phyloP scores from a whole-genome alignment of 2,113 vertebrate species.

The Melanerpes aurifrons region DNA sequence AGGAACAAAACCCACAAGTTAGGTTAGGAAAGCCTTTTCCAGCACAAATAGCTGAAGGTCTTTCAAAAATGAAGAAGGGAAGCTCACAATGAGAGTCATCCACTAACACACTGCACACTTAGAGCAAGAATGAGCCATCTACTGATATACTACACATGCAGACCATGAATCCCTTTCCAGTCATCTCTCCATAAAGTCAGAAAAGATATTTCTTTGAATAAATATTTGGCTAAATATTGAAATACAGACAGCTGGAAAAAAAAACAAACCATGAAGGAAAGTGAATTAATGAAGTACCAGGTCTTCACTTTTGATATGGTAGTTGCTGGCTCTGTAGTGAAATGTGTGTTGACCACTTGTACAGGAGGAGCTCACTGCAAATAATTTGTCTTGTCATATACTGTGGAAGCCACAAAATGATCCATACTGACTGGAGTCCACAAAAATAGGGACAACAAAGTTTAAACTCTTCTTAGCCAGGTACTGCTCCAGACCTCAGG shows the following conservation, averaged over 20 bases:
- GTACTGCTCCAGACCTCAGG: conserved; percentile 31
- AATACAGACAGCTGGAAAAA: not conserved
- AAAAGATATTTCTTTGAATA: not conserved
- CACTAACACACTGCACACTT: not conserved
- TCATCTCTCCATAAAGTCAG: not conserved
- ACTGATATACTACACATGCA: not conserved
- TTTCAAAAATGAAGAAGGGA: not conserved
- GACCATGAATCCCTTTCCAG: not conserved
- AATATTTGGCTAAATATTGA: not conserved
- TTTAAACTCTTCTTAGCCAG: conserved; percentile 46
- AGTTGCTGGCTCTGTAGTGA: conserved; percentile 10
- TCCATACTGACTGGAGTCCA: not conserved
- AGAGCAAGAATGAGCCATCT: not conserved
- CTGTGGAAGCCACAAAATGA: conserved; percentile 16
- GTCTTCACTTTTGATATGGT: conserved; percentile 34
- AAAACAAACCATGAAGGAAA: not conserved
- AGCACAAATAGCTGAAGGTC: not conserved
- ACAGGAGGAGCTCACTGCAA: conserved; percentile 12
- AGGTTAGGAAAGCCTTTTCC: not conserved
- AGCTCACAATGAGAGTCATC: not conserved
- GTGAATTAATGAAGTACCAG: conserved; percentile 22
- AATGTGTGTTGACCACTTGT: conserved; percentile 39
- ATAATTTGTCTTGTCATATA: conserved; percentile 60
- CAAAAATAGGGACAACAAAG: conserved; percentile 20
- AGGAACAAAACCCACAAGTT: not conserved